Conservation (phyloP, 2,797 vertebrate species). For the Phataginus tricuspis region DNA sequence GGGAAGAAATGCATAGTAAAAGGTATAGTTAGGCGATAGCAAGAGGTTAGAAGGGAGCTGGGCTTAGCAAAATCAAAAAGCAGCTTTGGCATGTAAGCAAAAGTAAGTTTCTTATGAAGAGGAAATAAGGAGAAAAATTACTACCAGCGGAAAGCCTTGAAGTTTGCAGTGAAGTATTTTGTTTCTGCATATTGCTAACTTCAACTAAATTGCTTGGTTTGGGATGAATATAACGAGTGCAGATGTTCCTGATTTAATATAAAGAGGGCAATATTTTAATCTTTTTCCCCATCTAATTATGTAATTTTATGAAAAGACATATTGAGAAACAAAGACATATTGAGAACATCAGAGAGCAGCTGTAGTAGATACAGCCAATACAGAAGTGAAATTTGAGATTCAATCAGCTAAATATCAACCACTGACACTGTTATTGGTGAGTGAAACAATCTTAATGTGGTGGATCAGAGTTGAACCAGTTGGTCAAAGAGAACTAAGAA, state of each 20-base stretch:
- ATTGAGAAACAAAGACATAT: background rate
- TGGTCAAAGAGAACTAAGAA: background rate
- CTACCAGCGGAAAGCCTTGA: background rate
- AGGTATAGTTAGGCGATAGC: background rate
- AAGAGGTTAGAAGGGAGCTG: background rate
- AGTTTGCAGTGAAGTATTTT: background rate
- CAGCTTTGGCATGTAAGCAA: background rate
- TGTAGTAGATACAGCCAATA: background rate
- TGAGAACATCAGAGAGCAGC: background rate
- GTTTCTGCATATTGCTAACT: background rate
- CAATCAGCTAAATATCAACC: background rate
- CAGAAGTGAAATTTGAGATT: background rate
- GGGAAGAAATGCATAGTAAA: background rate
- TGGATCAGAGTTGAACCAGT: background rate
- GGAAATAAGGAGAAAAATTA: background rate
- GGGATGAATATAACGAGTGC: background rate
- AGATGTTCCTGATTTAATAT: background rate
- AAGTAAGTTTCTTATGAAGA: background rate
- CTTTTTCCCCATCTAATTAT: background rate
- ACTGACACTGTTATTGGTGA: background rate
- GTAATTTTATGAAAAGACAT: background rate
- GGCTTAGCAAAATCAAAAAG: background rate
- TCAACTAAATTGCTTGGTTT: background rate
- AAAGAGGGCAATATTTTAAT: background rate
- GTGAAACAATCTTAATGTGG: background rate